Percentiles rank a stretch among this genome's conserved stretches.
Conservation (phyloP, 1,140 invertebrate genomes). For the Antheraea pernyi region DNA sequence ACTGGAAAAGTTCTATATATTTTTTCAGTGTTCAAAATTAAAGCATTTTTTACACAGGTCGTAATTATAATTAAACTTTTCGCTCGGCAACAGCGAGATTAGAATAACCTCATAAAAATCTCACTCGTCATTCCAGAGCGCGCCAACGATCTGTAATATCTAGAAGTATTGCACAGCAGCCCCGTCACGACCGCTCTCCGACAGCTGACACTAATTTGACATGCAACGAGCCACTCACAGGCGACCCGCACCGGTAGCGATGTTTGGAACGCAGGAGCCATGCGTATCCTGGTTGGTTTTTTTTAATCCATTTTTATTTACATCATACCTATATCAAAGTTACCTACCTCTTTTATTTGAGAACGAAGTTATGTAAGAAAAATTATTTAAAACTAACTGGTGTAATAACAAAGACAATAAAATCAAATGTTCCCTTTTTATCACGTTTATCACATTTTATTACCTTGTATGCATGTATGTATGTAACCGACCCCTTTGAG, state of each 20-base stretch:
- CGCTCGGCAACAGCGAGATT: neutral
- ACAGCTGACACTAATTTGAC: neutral
- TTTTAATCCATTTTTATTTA: neutral
- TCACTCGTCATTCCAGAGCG: neutral
- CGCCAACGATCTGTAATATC: neutral
- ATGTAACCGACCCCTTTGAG: no score
- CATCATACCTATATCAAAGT: neutral
- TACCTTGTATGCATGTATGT: no score
- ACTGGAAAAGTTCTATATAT: no score
- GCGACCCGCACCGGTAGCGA: neutral
- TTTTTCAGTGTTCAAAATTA: no score
- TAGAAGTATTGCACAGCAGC: neutral
- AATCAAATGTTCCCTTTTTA: no score
- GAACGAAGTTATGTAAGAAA: no score
- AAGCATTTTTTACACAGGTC: no score
- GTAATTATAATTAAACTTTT: no score
- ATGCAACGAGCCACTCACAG: neutral
- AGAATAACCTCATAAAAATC: neutral
- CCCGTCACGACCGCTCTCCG: neutral
- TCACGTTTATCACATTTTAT: no score
- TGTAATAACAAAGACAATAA: no score
- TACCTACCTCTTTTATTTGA: no score
- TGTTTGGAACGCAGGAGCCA: neutral
- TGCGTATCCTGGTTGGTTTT: neutral
- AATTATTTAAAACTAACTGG: no score